Percentiles rank a stretch among this genome's conserved stretches.
Evolutionary conservation across 2,888 invertebrate genomes (phyloP).

Genomic region (Rhamnusium bicolor): DNA sequence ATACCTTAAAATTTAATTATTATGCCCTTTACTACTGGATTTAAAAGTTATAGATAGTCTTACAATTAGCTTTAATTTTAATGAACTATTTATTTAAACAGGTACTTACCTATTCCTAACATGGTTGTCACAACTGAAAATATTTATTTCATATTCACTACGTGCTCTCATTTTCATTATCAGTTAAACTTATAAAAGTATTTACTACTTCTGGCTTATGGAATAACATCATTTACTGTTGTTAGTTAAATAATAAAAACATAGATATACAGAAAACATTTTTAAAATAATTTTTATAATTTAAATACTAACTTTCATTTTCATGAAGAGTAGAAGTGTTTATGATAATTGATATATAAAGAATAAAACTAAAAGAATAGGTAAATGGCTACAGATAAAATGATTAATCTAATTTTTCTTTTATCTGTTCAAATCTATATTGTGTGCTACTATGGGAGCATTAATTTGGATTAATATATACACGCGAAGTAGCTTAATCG

Average conservation of each 20-base stretch:
- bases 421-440: too few relatives aligned
- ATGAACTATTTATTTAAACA: too few relatives aligned
- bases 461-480: too few relatives aligned
- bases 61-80: too few relatives aligned
- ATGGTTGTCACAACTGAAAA: background rate
- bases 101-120: background rate
- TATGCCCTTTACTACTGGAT: too few relatives aligned
- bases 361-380: background rate
- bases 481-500: too few relatives aligned
- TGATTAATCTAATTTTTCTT: background rate
- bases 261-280: background rate
- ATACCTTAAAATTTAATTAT: too few relatives aligned
- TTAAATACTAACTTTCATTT: background rate
- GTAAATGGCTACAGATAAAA: background rate
- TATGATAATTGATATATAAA: background rate
- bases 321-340: background rate
- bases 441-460: too few relatives aligned
- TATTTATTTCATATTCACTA: background rate
- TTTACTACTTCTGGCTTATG: background rate
- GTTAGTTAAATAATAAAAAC: background rate
- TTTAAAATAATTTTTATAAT: background rate
- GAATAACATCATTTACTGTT: background rate
- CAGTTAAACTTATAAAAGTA: background rate
- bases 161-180: background rate
- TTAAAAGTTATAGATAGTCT: too few relatives aligned